Evolutionary conservation across 2,888 invertebrate genomes (phyloP).

Genomic region (Rhodophaea formosa): DNA sequence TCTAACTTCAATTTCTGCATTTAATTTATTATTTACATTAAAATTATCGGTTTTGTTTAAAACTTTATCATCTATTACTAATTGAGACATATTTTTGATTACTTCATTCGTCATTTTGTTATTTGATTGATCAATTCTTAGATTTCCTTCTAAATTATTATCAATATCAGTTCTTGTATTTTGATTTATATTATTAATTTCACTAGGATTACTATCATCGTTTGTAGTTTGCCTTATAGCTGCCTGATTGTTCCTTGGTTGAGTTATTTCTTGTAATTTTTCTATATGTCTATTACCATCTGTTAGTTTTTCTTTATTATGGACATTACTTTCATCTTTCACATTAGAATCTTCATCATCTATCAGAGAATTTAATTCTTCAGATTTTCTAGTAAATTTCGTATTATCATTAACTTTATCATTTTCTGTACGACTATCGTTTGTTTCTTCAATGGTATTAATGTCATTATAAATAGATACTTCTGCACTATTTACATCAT

Average conservation of each 20-base stretch:
- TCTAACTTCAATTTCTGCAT: constrained; percentile 8
- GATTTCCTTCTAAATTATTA: constrained; percentile 19
- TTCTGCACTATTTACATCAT: background rate
- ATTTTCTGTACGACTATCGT: too few relatives aligned
- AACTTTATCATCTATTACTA: background rate
- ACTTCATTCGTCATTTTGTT: background rate
- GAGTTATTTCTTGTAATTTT: too few relatives aligned
- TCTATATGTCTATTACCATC: too few relatives aligned
- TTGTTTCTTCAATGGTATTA: background rate
- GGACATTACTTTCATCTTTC: background rate
- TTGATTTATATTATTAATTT: too few relatives aligned
- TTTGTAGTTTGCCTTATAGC: too few relatives aligned
- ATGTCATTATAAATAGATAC: background rate
- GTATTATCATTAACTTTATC: too few relatives aligned
- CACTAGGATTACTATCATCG: too few relatives aligned
- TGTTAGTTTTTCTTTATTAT: too few relatives aligned
- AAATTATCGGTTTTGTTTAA: background rate
- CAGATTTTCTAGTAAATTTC: background rate
- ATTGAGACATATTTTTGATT: background rate
- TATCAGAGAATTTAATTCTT: background rate
- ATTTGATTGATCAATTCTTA: constrained; percentile 21
- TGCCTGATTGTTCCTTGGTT: too few relatives aligned
- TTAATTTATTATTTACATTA: background rate
- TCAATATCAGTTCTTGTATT: background rate
- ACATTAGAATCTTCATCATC: background rate